A percentile compares a stretch with the other conserved stretches of the same genome.
These are phyloP conservation scores for Laticauda colubrina DNA, from an alignment of 2,113 vertebrate species.

Conservation along the genomic window DNA sequence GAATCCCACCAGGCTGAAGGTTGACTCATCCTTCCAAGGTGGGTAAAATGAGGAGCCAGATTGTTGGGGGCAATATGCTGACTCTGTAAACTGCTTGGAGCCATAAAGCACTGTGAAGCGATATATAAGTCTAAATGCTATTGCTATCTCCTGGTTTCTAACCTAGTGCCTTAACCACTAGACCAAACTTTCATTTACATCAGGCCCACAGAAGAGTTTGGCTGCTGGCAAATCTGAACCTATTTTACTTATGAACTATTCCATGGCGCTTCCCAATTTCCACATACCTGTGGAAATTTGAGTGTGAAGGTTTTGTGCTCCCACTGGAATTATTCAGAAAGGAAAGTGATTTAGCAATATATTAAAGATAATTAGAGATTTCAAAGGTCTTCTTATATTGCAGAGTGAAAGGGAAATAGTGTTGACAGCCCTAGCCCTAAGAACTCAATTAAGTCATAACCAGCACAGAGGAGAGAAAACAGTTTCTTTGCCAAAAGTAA, in stretches of 20 bases:
- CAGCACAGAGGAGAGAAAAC: neutral
- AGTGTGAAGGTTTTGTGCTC: neutral
- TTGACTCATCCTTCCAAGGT: too few species aligned
- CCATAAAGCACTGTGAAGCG: too few species aligned
- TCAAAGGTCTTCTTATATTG: neutral
- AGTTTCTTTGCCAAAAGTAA: neutral
- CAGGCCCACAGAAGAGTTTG: neutral
- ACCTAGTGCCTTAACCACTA: neutral
- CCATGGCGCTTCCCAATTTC: neutral
- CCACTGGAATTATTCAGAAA: neutral
- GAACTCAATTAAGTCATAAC: constrained; percentile 8
- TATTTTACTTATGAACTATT: neutral
- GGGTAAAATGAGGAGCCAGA: too few species aligned
- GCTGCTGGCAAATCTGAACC: neutral
- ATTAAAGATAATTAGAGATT: neutral
- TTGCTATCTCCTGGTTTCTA: neutral
- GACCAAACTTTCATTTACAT: neutral
- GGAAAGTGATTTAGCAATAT: neutral
- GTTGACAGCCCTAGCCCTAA: constrained; percentile 8
- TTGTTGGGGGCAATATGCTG: too few species aligned
- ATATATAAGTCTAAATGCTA: too few species aligned
- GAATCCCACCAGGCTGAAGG: too few species aligned
- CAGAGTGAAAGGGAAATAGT: constrained; percentile 1
- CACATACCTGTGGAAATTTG: neutral
- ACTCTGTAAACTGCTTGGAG: too few species aligned